Percentiles rank a stretch among this genome's conserved stretches.
Conservation (phyloP, 1,140 invertebrate species). For the Diprion similis region DNA sequence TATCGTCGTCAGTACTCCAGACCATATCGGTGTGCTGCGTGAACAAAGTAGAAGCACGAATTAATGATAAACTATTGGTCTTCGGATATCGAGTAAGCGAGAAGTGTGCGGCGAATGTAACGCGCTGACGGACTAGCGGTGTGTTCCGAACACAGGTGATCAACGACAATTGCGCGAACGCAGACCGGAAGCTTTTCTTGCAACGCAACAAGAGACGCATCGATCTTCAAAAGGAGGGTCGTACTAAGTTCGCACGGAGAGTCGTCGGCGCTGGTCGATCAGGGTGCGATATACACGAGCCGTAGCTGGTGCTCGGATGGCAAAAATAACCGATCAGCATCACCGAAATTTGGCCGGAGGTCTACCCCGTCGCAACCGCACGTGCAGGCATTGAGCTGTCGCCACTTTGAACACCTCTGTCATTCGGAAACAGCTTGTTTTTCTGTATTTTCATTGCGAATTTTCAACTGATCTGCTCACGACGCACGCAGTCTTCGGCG, state of each 20-base stretch:
- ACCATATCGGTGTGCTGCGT: slow-evolving; percentile 60
- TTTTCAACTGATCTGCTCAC: too few species aligned
- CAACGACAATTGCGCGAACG: not conserved
- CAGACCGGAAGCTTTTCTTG: not conserved
- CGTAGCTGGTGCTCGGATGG: not conserved
- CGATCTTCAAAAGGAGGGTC: not conserved
- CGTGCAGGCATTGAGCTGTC: too few species aligned
- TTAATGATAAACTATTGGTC: slow-evolving; percentile 38
- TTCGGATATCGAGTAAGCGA: not conserved
- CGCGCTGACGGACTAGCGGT: not conserved
- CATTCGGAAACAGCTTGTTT: too few species aligned
- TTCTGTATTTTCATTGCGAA: too few species aligned
- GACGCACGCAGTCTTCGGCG: too few species aligned
- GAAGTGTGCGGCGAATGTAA: not conserved
- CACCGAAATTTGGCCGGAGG: not conserved
- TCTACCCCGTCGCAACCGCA: too few species aligned
- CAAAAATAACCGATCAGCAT: slow-evolving; percentile 5
- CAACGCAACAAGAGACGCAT: not conserved
- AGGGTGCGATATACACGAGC: not conserved
- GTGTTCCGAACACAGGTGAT: not conserved
- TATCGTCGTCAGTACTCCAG: slow-evolving; percentile 59
- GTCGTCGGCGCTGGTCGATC: not conserved
- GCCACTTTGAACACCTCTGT: too few species aligned
- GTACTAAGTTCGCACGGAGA: not conserved
- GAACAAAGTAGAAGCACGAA: slow-evolving; percentile 56